Evolutionary conservation across 2,797 vertebrate genomes (phyloP), one percentile per base, ranked within the genome.

Genomic region (Malurus splendens): DNA sequence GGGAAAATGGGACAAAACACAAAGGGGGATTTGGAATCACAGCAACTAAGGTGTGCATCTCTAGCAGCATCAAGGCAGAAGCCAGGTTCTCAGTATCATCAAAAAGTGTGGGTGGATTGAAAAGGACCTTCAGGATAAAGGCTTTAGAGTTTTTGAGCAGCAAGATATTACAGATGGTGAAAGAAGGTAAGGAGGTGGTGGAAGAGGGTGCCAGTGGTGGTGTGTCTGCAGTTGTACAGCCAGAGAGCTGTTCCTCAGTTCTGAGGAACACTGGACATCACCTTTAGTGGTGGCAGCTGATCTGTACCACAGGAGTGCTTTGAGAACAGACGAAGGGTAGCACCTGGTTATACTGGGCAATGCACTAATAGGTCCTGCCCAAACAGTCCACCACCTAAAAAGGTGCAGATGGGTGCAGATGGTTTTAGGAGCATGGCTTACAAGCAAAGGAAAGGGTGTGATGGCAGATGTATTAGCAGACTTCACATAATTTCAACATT

Each of bases 1-100:
- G 61, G 30, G 39, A 82, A 90, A 92, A 82, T 23, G n/a, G 72
- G 36, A 65, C 50, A 74, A 79, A 91, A 50, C 75, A 61, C 50
- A 67, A 64, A 86, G 54, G 60, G 62, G 32, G 41, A 61, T 82
- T 86, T 72, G 55, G 66, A 68, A 52, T 92, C 70, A 55, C 18
- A n/a, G 57, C 54, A 54, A 16, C n/a, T 39, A 65, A 45, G 16
- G 68, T 14, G 33, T 60, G 33, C 13, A 66, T 47, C 56, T 14
- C 30, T 25, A 15, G 52, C 50, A 82, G 59, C 2, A 6, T 24
- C 56, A 47, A 83, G 60, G 50, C 33, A 67, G 77, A 90, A 76
- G 39, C 20, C 57, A 48, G 8, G 39, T 77, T 79, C 54, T 20
- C 57, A 14, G 24, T 51, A 14, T 32, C 20, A 24, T 25, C 15